These are phyloP conservation scores for Tholera decimalis DNA, from an alignment of 2,888 invertebrate genomes.

Conservation along the genomic window DNA sequence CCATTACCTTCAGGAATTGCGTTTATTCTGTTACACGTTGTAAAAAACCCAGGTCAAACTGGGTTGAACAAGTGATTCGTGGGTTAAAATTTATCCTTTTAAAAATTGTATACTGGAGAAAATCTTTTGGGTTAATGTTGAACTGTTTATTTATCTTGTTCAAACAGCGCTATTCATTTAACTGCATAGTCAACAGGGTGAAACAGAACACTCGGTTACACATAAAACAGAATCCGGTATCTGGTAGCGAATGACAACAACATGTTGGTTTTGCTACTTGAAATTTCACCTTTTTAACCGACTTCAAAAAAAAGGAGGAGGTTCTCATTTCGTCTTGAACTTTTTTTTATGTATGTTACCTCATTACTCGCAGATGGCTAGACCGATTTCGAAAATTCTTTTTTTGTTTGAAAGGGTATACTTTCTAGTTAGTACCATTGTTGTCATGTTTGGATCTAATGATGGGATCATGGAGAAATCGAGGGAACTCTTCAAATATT, in stretches of 20 bases:
- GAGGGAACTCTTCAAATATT: too few species aligned
- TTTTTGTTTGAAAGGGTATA: too few species aligned
- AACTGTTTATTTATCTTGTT: constrained; percentile 51
- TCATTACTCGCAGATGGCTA: too few species aligned
- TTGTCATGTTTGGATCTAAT: too few species aligned
- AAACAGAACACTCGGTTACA: constrained; percentile 56
- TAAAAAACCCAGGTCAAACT: constrained; percentile 44
- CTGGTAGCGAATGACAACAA: constrained; percentile 48
- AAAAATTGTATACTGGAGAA: constrained; percentile 38
- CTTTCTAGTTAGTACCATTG: too few species aligned
- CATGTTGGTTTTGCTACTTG: constrained; percentile 52
- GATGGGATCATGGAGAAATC: too few species aligned
- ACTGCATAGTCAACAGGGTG: constrained; percentile 68
- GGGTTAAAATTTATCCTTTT: constrained; percentile 32
- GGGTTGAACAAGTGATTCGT: constrained; percentile 33
- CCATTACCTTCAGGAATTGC: too few species aligned
- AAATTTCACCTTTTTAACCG: constrained; percentile 46
- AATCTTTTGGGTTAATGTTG: constrained; percentile 37
- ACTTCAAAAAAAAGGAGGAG: too few species aligned
- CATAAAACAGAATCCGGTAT: constrained; percentile 60
- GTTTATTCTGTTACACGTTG: too few species aligned
- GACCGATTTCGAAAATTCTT: too few species aligned
- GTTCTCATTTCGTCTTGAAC: too few species aligned
- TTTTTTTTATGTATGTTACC: too few species aligned
- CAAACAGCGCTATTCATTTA: constrained; percentile 59